Percentiles rank a stretch among this genome's conserved stretches.
These are phyloP conservation scores for Halocynthia aurantium DNA, from an alignment of 23 tunicate genomes.

Conservation along the genomic window DNA sequence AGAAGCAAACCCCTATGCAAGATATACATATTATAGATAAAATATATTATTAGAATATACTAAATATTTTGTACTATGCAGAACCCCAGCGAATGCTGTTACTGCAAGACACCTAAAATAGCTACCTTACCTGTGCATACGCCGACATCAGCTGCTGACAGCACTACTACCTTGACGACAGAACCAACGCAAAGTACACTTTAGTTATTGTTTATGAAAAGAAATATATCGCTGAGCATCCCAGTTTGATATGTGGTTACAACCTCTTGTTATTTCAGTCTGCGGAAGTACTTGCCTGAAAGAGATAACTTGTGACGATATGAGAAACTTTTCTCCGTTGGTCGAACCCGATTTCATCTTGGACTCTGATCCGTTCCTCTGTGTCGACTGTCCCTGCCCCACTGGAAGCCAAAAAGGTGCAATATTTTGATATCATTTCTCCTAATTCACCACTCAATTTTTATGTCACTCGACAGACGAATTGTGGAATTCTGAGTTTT, in stretches of 20 bases:
- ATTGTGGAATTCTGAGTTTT: conserved; percentile 61
- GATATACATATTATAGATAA: no score
- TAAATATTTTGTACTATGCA: no score
- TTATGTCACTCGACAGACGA: conserved; percentile 31
- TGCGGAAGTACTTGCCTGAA: conserved; percentile 49
- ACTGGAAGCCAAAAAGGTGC: conserved; percentile 61
- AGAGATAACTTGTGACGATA: conserved; percentile 65
- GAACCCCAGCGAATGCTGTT: no score
- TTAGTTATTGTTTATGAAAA: no score
- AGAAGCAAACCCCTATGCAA: no score
- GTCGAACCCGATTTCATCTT: conserved; percentile 28
- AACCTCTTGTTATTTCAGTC: conserved; percentile 16
- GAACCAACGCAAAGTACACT: no score
- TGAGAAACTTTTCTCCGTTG: conserved; percentile 53
- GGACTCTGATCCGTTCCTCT: conserved; percentile 43
- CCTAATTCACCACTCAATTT: not conserved
- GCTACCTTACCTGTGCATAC: no score
- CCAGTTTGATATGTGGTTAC: not conserved
- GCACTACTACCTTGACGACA: no score
- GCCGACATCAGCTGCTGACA: no score
- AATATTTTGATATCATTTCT: not conserved
- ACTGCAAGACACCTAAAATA: no score
- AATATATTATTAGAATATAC: no score
- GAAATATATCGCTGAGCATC: no score
- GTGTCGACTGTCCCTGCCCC: conserved; percentile 66